These are phyloP conservation scores for Phymorhynchus buccinoides DNA, from an alignment of 1,140 invertebrate species.

Conservation along the genomic window DNA sequence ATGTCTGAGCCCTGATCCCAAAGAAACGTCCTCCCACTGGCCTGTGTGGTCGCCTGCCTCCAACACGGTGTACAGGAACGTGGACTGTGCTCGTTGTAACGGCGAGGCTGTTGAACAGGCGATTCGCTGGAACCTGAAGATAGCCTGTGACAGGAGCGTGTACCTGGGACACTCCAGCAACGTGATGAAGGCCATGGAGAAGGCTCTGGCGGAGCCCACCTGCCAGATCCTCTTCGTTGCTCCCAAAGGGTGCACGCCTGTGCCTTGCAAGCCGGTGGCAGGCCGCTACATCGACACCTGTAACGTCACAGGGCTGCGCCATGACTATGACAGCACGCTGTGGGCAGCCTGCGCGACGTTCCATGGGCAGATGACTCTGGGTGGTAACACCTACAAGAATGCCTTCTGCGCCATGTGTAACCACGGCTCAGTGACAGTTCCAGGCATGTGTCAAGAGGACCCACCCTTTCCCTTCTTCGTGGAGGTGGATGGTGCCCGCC, in stretches of 20 bases:
- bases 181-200: neutral
- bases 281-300: constrained; percentile 17
- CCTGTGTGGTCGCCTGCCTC: constrained; percentile 20
- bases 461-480: constrained; percentile 2
- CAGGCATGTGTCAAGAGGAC: neutral
- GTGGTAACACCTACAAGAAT: neutral
- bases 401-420: constrained; percentile 35
- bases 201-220: neutral
- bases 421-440: neutral
- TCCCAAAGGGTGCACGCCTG: neutral
- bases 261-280: neutral
- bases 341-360: constrained; percentile 35
- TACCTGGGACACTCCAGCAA: neutral
- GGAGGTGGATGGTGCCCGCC: neutral
- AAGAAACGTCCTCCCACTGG: neutral
- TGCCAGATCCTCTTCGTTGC: constrained; percentile 32
- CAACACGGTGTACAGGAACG: constrained; percentile 4
- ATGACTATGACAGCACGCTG: neutral
- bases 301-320: constrained; percentile 19
- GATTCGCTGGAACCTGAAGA: constrained; percentile 13
- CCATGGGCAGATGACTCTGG: neutral
- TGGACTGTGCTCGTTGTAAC: constrained; percentile 28
- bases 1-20: neutral
- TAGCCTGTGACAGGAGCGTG: neutral
- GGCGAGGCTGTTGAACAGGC: neutral